Base-by-base conservation (phyloP, 2,888 invertebrate genomes). In the Fabriciana adippe region DNA sequence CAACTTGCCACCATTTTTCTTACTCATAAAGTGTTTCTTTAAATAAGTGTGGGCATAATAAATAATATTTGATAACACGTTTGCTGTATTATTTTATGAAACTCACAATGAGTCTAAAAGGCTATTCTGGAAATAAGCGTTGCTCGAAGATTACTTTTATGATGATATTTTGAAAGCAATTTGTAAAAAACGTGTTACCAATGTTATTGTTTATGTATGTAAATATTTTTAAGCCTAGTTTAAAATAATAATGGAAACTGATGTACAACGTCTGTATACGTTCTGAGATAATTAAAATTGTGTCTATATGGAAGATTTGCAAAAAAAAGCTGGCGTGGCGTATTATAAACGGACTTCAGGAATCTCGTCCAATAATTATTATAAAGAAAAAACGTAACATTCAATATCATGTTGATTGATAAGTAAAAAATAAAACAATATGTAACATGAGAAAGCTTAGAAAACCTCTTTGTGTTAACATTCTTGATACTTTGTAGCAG, bases 181-280 rank as follows among this genome's bases (percentile, higher is more conserved):
- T 60, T 57, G 8, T 21, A 55, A 21, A 55, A 15, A 45, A 64
- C 69, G 69, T 71, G 67, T 69, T 65, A 59, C 64, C 57, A 70
- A 66, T 57, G 55, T 70, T 68, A 59, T 59, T 26, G 48, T 48
- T 59, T 59, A 77, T 76, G 67, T 72, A 65, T 88, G 87, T 88
- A 88, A 80, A 88, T 88, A 88, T 78, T 82, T 83, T 80, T 71
- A 76, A 83, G 86, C 81, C 77, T 76, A 81, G 77, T 84, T 85
- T 79, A 76, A 87, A 83, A 81, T 83, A 82, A 79, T 85, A 87
- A 86, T 81, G 78, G 84, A 87, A 90, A 90, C 90, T 90, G 89
- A 90, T 92, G 92, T 92, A 92, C 92, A 92, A 92, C 86, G 88
- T 89, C 85, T 88, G 91, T 92, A 92, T 92, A 92, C 91, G 92